A percentile compares a stretch with the other conserved stretches of the same genome.
phyloP scores from a whole-genome alignment of 1,140 invertebrate genomes.

The Lysiphlebus fabarum region DNA sequence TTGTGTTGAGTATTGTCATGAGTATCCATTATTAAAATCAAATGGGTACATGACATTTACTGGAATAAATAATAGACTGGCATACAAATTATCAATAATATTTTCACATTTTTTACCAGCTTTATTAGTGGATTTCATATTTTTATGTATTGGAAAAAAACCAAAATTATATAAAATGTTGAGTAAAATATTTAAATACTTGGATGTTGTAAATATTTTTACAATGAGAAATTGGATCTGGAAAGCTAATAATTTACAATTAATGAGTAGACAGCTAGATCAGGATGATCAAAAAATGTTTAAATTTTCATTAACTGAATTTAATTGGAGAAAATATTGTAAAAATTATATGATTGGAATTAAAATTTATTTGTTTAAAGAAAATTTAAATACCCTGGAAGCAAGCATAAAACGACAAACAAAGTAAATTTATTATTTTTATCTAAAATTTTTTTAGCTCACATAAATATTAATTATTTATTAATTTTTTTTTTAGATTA shows the following conservation, averaged over 20 bases:
- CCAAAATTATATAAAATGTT: slow-evolving; percentile 70
- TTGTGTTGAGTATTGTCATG: slow-evolving; percentile 52
- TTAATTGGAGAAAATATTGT: slow-evolving; percentile 70
- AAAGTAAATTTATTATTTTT: slow-evolving; percentile 59
- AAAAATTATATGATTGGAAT: slow-evolving; percentile 64
- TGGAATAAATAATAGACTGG: slow-evolving; percentile 55
- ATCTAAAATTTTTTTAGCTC: too few relatives aligned
- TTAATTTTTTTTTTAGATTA: too few relatives aligned
- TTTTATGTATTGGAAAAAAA: slow-evolving; percentile 59
- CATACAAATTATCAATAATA: slow-evolving; percentile 55
- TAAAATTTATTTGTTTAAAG: slow-evolving; percentile 70
- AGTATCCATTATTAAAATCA: slow-evolving; percentile 57
- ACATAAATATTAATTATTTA: too few relatives aligned
- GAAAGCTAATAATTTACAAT: slow-evolving; percentile 61
- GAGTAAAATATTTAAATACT: slow-evolving; percentile 72
- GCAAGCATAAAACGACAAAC: slow-evolving; percentile 59
- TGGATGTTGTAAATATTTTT: slow-evolving; percentile 70
- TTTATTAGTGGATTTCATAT: slow-evolving; percentile 57
- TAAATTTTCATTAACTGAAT: slow-evolving; percentile 64
- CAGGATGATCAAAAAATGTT: slow-evolving; percentile 63
- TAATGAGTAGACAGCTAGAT: slow-evolving; percentile 58
- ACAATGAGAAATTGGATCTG: slow-evolving; percentile 69
- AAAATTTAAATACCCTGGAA: slow-evolving; percentile 64
- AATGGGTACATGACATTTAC: slow-evolving; percentile 61
- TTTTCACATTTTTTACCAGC: slow-evolving; percentile 66